Conservation (phyloP, 2,113 vertebrate species). For the Fukomys damarensis region DNA sequence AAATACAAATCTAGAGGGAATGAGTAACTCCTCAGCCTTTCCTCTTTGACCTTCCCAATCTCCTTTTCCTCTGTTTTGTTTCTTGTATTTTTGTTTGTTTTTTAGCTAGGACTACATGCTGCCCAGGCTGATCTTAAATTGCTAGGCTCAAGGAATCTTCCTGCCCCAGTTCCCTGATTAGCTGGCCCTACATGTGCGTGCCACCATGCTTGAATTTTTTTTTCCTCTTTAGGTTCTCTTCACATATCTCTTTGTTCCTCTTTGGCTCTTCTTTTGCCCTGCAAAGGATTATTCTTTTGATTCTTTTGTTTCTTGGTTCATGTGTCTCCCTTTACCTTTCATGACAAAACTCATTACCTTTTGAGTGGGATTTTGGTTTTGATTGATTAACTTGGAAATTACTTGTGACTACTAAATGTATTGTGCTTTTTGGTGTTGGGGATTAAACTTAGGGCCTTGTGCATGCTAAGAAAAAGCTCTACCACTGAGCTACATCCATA, state of each 20-base stretch:
- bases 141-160: neutral
- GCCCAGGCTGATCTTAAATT: neutral
- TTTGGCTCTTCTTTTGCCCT: neutral
- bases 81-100: neutral
- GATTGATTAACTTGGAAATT: conserved; percentile 46
- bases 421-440: neutral
- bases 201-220: neutral
- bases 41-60: neutral
- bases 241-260: neutral
- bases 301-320: conserved; percentile 14
- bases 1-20: neutral
- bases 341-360: conserved; percentile 11
- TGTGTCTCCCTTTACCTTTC: neutral
- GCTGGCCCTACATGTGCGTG: neutral
- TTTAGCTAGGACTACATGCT: neutral
- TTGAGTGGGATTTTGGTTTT: conserved; percentile 46
- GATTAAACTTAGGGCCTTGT: neutral
- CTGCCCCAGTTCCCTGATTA: neutral
- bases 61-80: neutral
- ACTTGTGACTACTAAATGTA: conserved; percentile 54
- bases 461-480: neutral
- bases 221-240: neutral
- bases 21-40: neutral
- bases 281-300: neutral
- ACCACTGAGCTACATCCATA: neutral